phyloP scores from a whole-genome alignment of 2,797 vertebrate species.

The Thaleichthys pacificus region DNA sequence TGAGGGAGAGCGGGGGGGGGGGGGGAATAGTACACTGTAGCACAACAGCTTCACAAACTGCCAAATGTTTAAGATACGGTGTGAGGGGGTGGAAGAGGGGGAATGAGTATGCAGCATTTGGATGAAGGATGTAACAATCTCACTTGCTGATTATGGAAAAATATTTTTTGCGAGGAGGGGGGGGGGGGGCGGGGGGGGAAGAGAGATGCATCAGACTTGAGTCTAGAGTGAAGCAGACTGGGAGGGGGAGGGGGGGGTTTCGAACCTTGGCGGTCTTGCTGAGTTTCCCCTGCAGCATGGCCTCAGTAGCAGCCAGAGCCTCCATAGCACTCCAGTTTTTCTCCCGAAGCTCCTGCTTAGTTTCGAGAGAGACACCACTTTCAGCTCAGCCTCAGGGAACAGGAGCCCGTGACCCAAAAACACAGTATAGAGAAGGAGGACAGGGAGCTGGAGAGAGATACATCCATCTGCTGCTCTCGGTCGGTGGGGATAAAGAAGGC shows the following conservation, averaged over 20 bases:
- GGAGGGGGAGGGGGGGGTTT: slow-evolving; percentile 79
- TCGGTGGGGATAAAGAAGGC: background rate
- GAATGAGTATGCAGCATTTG: slow-evolving; percentile 78
- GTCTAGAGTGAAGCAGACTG: slow-evolving; percentile 85
- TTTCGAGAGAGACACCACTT: slow-evolving; percentile 96
- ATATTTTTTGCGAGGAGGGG: slow-evolving; percentile 30
- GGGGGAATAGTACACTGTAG: slow-evolving; percentile 15
- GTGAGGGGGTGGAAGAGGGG: slow-evolving; percentile 41
- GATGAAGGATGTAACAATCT: slow-evolving; percentile 61
- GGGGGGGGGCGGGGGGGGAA: slow-evolving; percentile 9
- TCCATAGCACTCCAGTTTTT: slow-evolving; percentile 99
- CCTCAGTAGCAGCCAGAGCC: slow-evolving; percentile 99
- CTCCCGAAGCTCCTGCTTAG: slow-evolving; percentile 99
- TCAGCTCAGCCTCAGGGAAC: slow-evolving; percentile 87
- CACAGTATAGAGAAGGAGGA: slow-evolving; percentile 37
- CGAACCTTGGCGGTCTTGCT: slow-evolving; percentile 99
- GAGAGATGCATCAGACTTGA: slow-evolving; percentile 81
- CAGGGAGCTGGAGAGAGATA: slow-evolving; percentile 32
- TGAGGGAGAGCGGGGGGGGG: slow-evolving; percentile 5
- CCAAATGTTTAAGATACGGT: slow-evolving; percentile 42
- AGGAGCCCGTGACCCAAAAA: slow-evolving; percentile 58
- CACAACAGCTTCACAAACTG: slow-evolving; percentile 29
- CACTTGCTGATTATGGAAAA: slow-evolving; percentile 65
- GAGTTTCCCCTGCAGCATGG: slow-evolving; percentile 99
- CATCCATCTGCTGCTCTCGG: background rate